A percentile compares a stretch with the other conserved stretches of the same genome.
phyloP scores from a whole-genome alignment of 1,140 invertebrate species.

The Bicyclus anynana region DNA sequence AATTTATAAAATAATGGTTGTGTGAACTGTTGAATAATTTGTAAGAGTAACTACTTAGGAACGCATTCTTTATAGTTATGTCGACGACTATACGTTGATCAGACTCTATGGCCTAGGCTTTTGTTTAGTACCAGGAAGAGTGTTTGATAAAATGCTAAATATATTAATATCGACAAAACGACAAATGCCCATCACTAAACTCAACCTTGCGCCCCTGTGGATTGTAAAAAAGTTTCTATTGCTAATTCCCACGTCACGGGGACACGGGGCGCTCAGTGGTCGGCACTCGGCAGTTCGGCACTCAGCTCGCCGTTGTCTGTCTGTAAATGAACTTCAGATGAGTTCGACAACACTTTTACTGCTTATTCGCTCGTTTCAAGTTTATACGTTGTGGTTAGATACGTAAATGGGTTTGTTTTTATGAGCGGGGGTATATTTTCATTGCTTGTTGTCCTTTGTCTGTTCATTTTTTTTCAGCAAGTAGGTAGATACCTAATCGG shows the following conservation, averaged over 20 bases:
- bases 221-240: conserved; percentile 72
- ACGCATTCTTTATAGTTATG: too few relatives aligned
- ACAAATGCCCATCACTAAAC: conserved; percentile 21
- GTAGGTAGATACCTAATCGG: too few relatives aligned
- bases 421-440: neutral
- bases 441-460: neutral
- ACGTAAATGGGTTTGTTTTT: conserved; percentile 1
- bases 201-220: conserved; percentile 28
- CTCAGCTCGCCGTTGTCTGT: neutral
- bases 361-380: conserved; percentile 8
- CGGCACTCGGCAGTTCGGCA: conserved; percentile 7
- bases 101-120: too few relatives aligned
- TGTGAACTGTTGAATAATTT: too few relatives aligned
- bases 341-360: conserved; percentile 18
- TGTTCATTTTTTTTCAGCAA: neutral
- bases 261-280: neutral
- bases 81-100: too few relatives aligned
- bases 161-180: conserved; percentile 2
- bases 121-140: too few relatives aligned
- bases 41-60: too few relatives aligned
- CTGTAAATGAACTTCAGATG: conserved; percentile 15
- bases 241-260: conserved; percentile 47
- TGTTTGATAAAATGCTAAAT: too few relatives aligned
- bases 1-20: too few relatives aligned
- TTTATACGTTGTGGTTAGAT: conserved; percentile 2